Percentiles rank a stretch among this genome's conserved stretches.
phyloP scores from a whole-genome alignment of 1,140 invertebrate species.

The Bombyx mori region DNA sequence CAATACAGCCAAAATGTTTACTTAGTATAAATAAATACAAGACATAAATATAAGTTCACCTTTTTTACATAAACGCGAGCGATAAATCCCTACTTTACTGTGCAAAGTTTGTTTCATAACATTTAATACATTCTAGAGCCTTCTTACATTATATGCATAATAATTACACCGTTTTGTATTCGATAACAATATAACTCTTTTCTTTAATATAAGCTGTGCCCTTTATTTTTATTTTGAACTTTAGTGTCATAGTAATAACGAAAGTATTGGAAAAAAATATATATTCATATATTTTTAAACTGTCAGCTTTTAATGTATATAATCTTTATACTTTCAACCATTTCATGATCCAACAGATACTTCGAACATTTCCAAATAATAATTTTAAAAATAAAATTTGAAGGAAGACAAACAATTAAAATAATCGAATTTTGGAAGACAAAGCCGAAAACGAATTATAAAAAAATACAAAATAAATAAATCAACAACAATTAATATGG shows the following conservation, averaged over 20 bases:
- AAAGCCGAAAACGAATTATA: constrained; percentile 5
- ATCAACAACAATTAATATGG: constrained; percentile 40
- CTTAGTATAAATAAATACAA: constrained; percentile 48
- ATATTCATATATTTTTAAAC: no score
- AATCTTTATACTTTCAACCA: no score
- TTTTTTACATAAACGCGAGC: constrained; percentile 53
- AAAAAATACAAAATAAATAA: constrained; percentile 17
- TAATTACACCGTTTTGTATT: no score
- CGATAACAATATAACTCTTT: no score
- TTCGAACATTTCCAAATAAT: constrained; percentile 11
- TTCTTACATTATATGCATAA: no score
- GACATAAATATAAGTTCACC: constrained; percentile 64
- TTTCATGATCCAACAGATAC: no score
- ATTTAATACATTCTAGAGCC: not conserved
- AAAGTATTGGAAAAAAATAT: no score
- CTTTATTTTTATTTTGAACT: no score
- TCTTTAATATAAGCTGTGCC: no score
- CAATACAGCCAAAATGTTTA: no score
- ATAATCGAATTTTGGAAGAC: constrained; percentile 43
- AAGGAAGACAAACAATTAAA: constrained; percentile 47
- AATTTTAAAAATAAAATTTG: constrained; percentile 34
- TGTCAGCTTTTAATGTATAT: no score
- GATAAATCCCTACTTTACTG: constrained; percentile 37
- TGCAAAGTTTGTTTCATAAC: constrained; percentile 42
- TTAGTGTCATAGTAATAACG: no score